A percentile compares a stretch with the other conserved stretches of the same genome.
Conservation (phyloP, 2,797 vertebrate species). For the Cynopterus sphinx region DNA sequence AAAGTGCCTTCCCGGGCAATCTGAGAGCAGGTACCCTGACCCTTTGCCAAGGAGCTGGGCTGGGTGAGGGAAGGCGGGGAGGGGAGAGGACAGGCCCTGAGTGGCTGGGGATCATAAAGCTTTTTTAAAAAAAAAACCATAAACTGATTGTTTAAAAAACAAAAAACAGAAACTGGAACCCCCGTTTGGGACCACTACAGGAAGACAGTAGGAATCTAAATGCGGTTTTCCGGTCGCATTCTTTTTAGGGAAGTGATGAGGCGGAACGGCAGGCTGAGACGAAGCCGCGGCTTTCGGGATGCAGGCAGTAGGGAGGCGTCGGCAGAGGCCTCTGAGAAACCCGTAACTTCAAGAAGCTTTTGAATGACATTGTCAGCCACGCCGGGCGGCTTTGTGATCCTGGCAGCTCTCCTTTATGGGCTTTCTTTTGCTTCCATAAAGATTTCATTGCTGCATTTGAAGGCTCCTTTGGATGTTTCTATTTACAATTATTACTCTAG, state of each 20-base stretch:
- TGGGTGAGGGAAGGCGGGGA: too few relatives aligned
- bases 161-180: not conserved
- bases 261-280: not conserved
- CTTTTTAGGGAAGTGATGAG: not conserved
- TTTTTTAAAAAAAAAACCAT: not conserved
- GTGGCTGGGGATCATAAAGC: too few relatives aligned
- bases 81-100: not conserved
- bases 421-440: conserved; percentile 28
- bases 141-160: not conserved
- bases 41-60: not conserved
- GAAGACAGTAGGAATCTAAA: not conserved
- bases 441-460: not conserved
- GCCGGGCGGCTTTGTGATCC: not conserved
- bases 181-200: not conserved
- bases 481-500: not conserved
- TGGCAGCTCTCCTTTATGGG: not conserved
- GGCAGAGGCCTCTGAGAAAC: not conserved
- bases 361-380: conserved; percentile 2
- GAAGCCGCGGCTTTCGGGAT: not conserved
- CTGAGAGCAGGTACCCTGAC: rapidly evolving
- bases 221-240: not conserved
- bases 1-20: not conserved
- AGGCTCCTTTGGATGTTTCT: not conserved
- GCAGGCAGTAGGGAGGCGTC: not conserved
- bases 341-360: not conserved